These are phyloP conservation scores for Elanoides forficatus DNA, from an alignment of 2,113 vertebrate genomes.

Conservation along the genomic window DNA sequence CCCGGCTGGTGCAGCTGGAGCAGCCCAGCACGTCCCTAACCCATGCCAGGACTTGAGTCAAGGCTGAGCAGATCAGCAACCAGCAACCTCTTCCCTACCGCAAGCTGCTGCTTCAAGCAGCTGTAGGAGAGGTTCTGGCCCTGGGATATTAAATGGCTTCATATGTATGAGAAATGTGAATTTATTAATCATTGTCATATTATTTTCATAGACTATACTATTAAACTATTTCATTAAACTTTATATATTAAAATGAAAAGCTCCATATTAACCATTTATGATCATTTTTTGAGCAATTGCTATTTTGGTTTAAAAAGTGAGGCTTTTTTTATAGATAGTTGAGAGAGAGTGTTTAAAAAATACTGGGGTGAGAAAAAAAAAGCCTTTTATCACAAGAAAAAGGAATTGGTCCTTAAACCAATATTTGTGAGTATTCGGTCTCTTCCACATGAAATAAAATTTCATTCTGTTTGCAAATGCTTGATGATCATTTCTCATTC, in stretches of 20 bases:
- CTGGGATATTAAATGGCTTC: neutral
- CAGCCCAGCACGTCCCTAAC: neutral
- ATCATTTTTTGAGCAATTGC: neutral
- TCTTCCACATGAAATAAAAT: neutral
- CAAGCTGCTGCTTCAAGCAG: neutral
- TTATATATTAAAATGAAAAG: neutral
- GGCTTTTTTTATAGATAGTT: neutral
- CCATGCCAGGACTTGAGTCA: neutral
- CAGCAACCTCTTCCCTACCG: fast-evolving
- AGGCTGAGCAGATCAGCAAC: neutral
- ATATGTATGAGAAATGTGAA: neutral
- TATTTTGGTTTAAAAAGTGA: neutral
- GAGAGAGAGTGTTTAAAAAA: neutral
- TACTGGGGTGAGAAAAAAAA: no score
- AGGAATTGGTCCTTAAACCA: neutral
- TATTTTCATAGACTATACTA: neutral
- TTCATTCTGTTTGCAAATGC: neutral
- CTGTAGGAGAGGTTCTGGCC: neutral
- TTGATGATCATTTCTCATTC: neutral
- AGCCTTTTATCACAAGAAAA: neutral
- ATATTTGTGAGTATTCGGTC: neutral
- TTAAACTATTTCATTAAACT: neutral
- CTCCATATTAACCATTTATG: neutral
- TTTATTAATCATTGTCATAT: neutral
- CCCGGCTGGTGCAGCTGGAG: neutral